phyloP scores from a whole-genome alignment of 2,888 invertebrate genomes.

The Chrysomela aeneicollis region DNA sequence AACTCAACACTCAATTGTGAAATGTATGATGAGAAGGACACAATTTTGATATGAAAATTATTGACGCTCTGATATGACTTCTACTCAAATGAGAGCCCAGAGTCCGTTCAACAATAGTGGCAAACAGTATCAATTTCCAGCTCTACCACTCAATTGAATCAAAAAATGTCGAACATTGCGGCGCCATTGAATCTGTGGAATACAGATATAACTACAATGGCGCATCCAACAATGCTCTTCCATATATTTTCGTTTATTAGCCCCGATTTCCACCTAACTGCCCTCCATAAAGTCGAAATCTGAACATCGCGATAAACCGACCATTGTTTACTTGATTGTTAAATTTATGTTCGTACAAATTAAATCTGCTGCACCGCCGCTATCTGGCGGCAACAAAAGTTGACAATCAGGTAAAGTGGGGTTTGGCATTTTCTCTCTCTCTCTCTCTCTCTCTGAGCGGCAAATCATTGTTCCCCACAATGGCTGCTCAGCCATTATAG shows the following conservation, averaged over 20 bases:
- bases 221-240: conserved; percentile 51
- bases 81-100: neutral
- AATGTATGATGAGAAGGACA: too few species aligned
- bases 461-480: conserved; percentile 38
- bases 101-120: conserved; percentile 10
- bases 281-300: conserved; percentile 61
- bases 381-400: conserved; percentile 59
- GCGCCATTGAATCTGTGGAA: conserved; percentile 55
- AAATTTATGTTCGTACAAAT: conserved; percentile 64
- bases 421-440: conserved; percentile 38
- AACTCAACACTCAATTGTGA: too few species aligned
- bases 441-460: conserved; percentile 46
- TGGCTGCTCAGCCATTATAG: conserved; percentile 28
- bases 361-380: conserved; percentile 58
- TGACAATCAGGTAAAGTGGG: conserved; percentile 56
- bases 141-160: conserved; percentile 53
- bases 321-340: conserved; percentile 63
- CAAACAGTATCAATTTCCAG: conserved; percentile 49
- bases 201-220: conserved; percentile 56
- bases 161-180: conserved; percentile 53
- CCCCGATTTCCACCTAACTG: conserved; percentile 60
- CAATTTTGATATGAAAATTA: too few species aligned
- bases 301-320: conserved; percentile 62
- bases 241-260: conserved; percentile 61
- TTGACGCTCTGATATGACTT: too few species aligned